Base-by-base conservation (phyloP, 1,140 invertebrate species). In the Aethina tumida region DNA sequence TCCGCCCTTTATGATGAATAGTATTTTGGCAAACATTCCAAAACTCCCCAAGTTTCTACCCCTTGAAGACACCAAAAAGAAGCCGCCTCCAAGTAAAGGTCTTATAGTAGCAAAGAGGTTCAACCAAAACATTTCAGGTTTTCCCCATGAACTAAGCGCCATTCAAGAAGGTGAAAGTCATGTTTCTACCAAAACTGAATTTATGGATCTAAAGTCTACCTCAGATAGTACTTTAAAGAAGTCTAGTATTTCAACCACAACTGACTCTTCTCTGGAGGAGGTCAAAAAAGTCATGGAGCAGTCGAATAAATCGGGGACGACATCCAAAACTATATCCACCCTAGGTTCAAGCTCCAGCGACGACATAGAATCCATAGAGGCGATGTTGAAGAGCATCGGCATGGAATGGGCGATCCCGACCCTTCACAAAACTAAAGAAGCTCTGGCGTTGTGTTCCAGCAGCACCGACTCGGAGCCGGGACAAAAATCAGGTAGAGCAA, bases 361-460 rank as follows among this genome's bases (percentile, higher is more conserved):
- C 26, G 68, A 72, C 38, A 60, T 75, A 31, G 72, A 77, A 52
- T 67, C 68, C 36, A 65, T 65, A 43, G 69, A 68, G 47, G 53
- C 35, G 5, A 73, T 69, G 26, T 66, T 75, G 20, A 69, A 67
- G 50, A 73, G 67, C 47, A 63, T 75, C 14, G 75, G 70, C 7
- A 69, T 76, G 55, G 69, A 67, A 2, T 81, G 77, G 77, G 75
- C 75, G 4, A 68, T 75, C 1, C 67, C 73, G 2, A 78, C 74
- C 1, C 58, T 79, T 18, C 75, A 74, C 39, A 80, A 78, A 58
- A 79, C 74, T 5, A 69, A 74, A 16, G 70, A 79, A 49, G 67
- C 73, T 2, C 65, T 73, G 37, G 74, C 73, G 8, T 62, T 76
- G 5, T 73, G 73, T 3, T 76, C 75, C 0, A 77, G 73, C 19